Evolutionary conservation across 2,113 vertebrate species (phyloP).

Genomic region (Thryonomys swinderianus): DNA sequence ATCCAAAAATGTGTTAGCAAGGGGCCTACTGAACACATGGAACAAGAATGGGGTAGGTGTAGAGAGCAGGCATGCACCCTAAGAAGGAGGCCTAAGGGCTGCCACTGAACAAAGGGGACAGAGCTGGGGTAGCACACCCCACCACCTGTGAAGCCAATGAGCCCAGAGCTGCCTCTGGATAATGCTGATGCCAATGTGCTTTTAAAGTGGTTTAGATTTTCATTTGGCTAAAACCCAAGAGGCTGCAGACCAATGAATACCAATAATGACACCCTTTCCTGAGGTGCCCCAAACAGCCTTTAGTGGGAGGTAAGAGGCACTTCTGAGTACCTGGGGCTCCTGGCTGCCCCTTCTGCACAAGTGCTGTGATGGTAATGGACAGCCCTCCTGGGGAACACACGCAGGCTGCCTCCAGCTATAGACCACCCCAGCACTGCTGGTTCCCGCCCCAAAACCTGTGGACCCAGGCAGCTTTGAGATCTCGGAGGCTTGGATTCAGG

Average conservation of each 20-base stretch:
- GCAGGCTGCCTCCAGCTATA: neutral
- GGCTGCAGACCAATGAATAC: slow-evolving; percentile 49
- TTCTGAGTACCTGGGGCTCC: neutral
- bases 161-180: neutral
- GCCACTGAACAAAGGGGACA: neutral
- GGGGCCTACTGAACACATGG: neutral
- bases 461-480: neutral
- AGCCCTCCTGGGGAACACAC: neutral
- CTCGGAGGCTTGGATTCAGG: neutral
- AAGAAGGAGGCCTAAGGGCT: neutral
- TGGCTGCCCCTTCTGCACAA: neutral
- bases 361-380: neutral
- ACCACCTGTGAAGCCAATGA: neutral
- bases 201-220: slow-evolving; percentile 56
- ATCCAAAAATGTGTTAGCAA: neutral
- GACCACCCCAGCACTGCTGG: neutral
- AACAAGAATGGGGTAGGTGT: neutral
- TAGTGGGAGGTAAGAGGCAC: slow-evolving; percentile 29
- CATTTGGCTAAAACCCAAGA: slow-evolving; percentile 42
- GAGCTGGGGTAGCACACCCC: neutral
- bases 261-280: slow-evolving; percentile 9
- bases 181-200: neutral
- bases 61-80: neutral
- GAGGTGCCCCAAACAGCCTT: neutral
- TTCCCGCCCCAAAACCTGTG: neutral